Conservation (phyloP, 2,113 vertebrate species). For the Rhabdornis inornatus region DNA sequence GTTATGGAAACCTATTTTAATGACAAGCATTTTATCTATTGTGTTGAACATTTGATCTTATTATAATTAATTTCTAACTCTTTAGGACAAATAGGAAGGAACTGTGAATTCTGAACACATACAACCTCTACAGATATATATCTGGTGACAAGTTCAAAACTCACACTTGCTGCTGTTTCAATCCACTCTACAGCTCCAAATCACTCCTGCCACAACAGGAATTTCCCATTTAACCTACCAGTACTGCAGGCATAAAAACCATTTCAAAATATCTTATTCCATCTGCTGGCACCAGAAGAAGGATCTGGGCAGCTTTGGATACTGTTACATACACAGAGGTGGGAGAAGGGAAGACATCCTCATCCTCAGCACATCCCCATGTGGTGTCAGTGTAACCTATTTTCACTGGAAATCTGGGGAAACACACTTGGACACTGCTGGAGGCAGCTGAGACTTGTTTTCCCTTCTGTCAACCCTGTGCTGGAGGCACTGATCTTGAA, state of each 20-base stretch:
- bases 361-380: not conserved
- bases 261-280: not conserved
- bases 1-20: not conserved
- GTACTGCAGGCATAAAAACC: not conserved
- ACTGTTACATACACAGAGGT: not conserved
- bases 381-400: not conserved
- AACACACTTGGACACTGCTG: accelerated
- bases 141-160: not conserved
- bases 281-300: not conserved
- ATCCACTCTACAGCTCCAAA: not conserved
- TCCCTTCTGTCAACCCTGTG: not conserved
- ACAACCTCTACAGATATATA: not conserved
- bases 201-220: not conserved
- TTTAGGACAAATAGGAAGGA: not conserved
- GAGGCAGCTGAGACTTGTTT: not conserved
- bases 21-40: not conserved
- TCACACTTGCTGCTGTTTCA: not conserved
- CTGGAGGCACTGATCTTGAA: not conserved
- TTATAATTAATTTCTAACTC: not conserved
- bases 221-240: not conserved
- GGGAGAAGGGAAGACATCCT: not conserved
- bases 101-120: not conserved
- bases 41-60: not conserved
- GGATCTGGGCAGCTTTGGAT: not conserved
- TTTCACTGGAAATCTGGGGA: not conserved